phyloP scores from a whole-genome alignment of 2,888 invertebrate genomes.

The Xiphydria camelus region DNA sequence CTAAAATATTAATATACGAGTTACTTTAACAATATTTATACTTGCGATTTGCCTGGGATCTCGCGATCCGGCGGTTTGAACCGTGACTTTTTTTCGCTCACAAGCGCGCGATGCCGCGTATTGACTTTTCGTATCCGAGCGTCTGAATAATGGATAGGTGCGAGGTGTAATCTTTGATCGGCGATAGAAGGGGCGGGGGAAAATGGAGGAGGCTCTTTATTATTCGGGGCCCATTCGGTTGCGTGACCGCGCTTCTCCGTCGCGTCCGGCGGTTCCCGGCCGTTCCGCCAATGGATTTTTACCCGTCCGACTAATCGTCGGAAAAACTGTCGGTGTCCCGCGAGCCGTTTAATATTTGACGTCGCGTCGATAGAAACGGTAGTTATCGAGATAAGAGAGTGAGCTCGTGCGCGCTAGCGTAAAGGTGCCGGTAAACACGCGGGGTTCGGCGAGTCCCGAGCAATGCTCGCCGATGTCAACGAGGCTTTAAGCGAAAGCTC shows the following conservation, averaged over 20 bases:
- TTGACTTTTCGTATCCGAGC: constrained; percentile 23
- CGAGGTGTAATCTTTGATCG: constrained; percentile 28
- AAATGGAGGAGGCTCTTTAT: constrained; percentile 17
- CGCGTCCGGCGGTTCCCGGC: constrained; percentile 19
- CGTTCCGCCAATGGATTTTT: constrained; percentile 37
- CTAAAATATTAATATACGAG: too few relatives aligned
- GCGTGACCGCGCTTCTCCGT: constrained; percentile 24
- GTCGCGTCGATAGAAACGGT: constrained; percentile 40
- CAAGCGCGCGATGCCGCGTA: neutral
- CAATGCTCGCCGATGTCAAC: too few relatives aligned
- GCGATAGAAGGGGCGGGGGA: neutral
- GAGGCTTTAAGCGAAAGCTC: too few relatives aligned
- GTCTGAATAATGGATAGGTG: constrained; percentile 22
- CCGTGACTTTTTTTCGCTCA: neutral
- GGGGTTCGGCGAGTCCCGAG: too few relatives aligned
- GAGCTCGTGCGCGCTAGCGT: too few relatives aligned
- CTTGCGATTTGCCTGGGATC: too few relatives aligned
- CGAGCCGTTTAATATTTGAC: constrained; percentile 43
- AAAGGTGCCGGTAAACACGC: too few relatives aligned
- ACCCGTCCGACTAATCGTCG: constrained; percentile 36
- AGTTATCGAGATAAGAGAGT: constrained; percentile 46
- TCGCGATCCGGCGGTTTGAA: too few relatives aligned
- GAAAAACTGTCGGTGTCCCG: constrained; percentile 28
- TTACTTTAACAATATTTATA: too few relatives aligned
- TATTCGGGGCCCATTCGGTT: constrained; percentile 23